phyloP scores from a whole-genome alignment of 2,888 invertebrate genomes.

The Lycocerus yunnanus region DNA sequence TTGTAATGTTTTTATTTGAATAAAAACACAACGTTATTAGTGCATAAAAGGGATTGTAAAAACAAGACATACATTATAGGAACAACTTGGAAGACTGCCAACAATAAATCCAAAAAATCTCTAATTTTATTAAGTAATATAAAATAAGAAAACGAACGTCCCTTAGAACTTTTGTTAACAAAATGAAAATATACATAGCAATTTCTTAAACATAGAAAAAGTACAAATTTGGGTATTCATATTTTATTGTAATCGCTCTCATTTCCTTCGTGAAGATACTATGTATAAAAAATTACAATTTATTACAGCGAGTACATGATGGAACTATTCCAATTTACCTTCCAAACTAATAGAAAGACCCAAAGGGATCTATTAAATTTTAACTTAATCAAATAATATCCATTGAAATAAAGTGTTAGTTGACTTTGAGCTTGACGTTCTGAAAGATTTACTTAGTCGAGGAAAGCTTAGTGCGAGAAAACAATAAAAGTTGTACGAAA shows the following conservation, averaged over 20 bases:
- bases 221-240: background rate
- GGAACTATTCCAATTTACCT: background rate
- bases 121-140: background rate
- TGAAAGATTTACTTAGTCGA: background rate
- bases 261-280: background rate
- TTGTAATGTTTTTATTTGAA: background rate
- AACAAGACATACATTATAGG: background rate
- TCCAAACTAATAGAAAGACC: background rate
- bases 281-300: background rate
- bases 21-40: background rate
- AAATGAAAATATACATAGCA: background rate
- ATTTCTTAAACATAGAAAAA: background rate
- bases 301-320: background rate
- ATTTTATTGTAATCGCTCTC: background rate
- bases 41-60: background rate
- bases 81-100: background rate
- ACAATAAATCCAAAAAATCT: background rate
- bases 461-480: background rate
- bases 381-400: background rate
- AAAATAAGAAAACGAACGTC: background rate
- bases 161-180: background rate
- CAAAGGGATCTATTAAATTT: background rate
- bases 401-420: background rate
- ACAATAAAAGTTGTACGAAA: background rate
- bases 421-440: background rate